Evolutionary conservation across 1,140 invertebrate genomes (phyloP).

Genomic region (Brachionus rotundiformis): DNA sequence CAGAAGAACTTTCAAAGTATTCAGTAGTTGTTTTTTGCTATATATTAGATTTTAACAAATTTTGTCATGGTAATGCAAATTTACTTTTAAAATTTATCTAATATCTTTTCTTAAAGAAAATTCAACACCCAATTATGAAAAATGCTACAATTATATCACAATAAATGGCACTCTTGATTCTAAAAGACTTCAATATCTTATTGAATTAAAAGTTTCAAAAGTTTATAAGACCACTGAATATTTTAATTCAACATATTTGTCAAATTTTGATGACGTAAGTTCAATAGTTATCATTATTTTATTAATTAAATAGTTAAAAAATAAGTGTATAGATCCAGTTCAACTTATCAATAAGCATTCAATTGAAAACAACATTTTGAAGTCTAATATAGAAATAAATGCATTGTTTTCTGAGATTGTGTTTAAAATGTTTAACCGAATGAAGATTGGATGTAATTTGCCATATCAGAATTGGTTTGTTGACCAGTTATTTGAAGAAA

Average conservation of each 20-base stretch:
- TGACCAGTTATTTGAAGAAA: conserved; percentile 29
- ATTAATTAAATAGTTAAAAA: too few species aligned
- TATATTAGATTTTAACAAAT: conserved; percentile 18
- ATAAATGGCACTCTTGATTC: neutral
- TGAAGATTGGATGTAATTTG: conserved; percentile 46
- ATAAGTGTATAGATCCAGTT: conserved; percentile 44
- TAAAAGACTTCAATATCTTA: neutral
- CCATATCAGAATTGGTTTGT: conserved; percentile 50
- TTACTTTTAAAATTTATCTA: neutral
- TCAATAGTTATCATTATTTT: neutral
- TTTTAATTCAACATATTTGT: neutral
- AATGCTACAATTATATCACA: conserved; percentile 3
- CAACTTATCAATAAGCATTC: neutral
- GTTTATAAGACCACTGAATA: neutral
- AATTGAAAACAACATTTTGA: neutral
- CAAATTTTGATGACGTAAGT: neutral
- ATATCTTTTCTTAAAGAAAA: conserved; percentile 27
- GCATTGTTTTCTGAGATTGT: conserved; percentile 12
- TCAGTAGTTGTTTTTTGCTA: conserved; percentile 39
- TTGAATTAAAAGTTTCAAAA: neutral
- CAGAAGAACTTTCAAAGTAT: neutral
- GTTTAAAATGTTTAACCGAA: conserved; percentile 24
- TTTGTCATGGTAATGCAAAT: conserved; percentile 15
- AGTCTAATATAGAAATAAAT: neutral
- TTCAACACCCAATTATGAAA: conserved; percentile 38